Evolutionary conservation across 2,888 invertebrate genomes (phyloP).

Genomic region (Drosophila koepferae): DNA sequence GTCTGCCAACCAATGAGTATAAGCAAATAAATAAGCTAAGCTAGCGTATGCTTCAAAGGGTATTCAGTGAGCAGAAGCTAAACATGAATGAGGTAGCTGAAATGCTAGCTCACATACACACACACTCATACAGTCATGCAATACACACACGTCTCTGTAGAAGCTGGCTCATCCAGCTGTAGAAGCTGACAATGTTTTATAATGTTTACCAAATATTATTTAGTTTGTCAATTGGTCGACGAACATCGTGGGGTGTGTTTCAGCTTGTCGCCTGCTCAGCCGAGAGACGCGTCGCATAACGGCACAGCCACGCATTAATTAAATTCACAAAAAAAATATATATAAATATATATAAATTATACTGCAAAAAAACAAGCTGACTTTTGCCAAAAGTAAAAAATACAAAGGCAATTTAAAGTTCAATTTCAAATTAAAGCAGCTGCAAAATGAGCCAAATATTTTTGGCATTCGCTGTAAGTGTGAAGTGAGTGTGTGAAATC

Average conservation of each 20-base stretch:
- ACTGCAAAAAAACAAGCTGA: slow-evolving; percentile 3
- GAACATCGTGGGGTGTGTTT: slow-evolving; percentile 84
- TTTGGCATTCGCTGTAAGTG: slow-evolving; percentile 70
- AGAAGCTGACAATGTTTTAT: slow-evolving; percentile 74
- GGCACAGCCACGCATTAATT: slow-evolving; percentile 32
- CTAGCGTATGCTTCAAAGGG: slow-evolving; percentile 41
- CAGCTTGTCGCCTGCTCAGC: slow-evolving; percentile 71
- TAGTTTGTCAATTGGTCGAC: slow-evolving; percentile 82
- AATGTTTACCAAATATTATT: slow-evolving; percentile 83
- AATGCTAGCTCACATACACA: slow-evolving; percentile 21
- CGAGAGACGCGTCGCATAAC: slow-evolving; percentile 68
- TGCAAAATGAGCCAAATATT: slow-evolving; percentile 51
- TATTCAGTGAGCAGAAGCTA: slow-evolving; percentile 28
- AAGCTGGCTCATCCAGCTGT: slow-evolving; percentile 27
- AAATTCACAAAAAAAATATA: slow-evolving; percentile 30
- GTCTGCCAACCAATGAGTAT: slow-evolving; percentile 1
- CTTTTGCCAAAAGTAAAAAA: slow-evolving; percentile 30
- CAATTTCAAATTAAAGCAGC: neutral
- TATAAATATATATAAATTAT: slow-evolving; percentile 18
- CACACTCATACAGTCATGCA: slow-evolving; percentile 11
- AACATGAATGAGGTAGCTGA: slow-evolving; percentile 30
- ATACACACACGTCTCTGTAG: slow-evolving; percentile 7
- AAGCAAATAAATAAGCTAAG: slow-evolving; percentile 17
- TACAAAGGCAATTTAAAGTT: slow-evolving; percentile 33
- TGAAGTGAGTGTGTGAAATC: slow-evolving; percentile 39